A percentile compares a stretch with the other conserved stretches of the same genome.
These are phyloP conservation scores for Podarcis siculus DNA, from an alignment of 2,797 vertebrate genomes.

Conservation along the genomic window DNA sequence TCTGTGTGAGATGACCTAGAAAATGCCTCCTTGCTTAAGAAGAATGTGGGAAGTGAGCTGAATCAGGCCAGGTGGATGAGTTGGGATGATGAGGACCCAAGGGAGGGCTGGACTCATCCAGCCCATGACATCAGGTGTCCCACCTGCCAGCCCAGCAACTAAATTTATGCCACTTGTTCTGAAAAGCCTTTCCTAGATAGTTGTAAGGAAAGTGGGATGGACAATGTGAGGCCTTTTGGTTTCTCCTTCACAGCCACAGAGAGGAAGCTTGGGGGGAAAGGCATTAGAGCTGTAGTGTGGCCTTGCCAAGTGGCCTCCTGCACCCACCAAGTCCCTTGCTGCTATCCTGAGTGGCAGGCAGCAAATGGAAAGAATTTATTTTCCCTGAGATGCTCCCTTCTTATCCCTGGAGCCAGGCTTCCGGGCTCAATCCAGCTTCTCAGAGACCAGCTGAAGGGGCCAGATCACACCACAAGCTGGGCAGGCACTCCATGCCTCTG, in stretches of 20 bases:
- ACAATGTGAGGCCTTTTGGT: no score
- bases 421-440: not conserved
- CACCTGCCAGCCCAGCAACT: slow-evolving; percentile 8
- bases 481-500: not conserved
- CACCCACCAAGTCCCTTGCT: not conserved
- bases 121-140: no score
- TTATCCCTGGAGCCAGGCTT: not conserved
- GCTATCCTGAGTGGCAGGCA: not conserved
- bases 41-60: not conserved
- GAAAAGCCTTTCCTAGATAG: not conserved
- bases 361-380: not conserved
- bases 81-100: no score
- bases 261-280: not conserved
- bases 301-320: not conserved
- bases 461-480: not conserved
- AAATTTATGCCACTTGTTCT: slow-evolving; percentile 39
- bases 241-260: not conserved
- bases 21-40: not conserved
- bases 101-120: no score
- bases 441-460: not conserved
- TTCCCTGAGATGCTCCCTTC: not conserved
- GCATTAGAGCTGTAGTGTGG: not conserved
- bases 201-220: not conserved
- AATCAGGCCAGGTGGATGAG: not conserved
- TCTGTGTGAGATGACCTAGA: not conserved